These are phyloP conservation scores for Limnephilus marmoratus DNA, from an alignment of 2,888 invertebrate species.

Conservation along the genomic window DNA sequence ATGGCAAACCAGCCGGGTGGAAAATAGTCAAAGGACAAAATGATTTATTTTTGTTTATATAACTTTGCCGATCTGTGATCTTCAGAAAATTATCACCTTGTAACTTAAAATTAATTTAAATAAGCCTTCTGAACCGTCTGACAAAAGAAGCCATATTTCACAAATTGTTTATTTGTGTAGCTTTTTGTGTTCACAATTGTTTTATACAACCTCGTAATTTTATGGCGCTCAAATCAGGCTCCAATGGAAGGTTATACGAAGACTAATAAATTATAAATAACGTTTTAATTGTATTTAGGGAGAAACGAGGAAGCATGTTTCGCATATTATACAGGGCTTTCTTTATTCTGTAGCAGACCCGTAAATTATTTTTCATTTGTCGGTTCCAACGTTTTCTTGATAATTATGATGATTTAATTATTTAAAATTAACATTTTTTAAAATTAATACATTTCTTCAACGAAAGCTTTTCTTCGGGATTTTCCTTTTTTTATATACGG, in stretches of 20 bases:
- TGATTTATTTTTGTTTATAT: too few relatives aligned
- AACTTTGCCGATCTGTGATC: too few relatives aligned
- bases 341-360: background rate
- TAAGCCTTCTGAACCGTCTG: background rate
- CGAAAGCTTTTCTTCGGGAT: background rate
- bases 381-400: background rate
- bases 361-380: background rate
- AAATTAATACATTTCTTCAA: background rate
- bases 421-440: background rate
- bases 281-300: conserved; percentile 11
- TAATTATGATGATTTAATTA: background rate
- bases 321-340: background rate
- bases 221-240: background rate
- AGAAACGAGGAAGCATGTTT: background rate
- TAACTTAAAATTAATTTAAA: too few relatives aligned
- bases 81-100: too few relatives aligned
- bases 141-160: background rate
- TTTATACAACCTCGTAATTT: background rate
- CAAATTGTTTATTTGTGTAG: background rate
- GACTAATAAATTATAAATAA: conserved; percentile 25
- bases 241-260: background rate
- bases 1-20: too few relatives aligned
- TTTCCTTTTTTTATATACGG: too few relatives aligned
- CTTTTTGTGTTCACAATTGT: background rate
- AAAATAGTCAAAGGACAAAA: too few relatives aligned